Evolutionary conservation across 2,797 vertebrate genomes (phyloP).

Genomic region (Carcharodon carcharias): DNA sequence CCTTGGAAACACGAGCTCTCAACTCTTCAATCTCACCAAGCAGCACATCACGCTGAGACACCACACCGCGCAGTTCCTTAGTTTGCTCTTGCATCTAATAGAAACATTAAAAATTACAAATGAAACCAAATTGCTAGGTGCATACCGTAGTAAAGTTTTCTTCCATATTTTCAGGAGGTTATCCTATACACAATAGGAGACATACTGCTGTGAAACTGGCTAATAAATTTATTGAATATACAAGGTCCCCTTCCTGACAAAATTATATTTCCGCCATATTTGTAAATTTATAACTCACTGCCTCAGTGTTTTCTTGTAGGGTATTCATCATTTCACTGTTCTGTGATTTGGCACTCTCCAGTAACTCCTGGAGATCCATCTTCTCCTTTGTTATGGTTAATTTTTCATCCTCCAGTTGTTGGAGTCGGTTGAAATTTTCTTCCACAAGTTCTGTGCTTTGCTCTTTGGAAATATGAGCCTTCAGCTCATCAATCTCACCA

Average conservation of each 20-base stretch:
- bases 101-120: background rate
- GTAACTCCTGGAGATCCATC: background rate
- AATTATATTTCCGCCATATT: background rate
- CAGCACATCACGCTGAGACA: conserved; percentile 15
- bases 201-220: conserved; percentile 27
- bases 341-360: conserved; percentile 40
- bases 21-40: background rate
- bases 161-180: conserved; percentile 38
- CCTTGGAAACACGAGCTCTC: background rate
- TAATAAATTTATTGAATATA: background rate
- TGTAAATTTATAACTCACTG: conserved; percentile 41
- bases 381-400: conserved; percentile 19
- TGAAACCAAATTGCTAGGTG: background rate
- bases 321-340: conserved; percentile 46
- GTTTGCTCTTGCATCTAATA: background rate
- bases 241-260: background rate
- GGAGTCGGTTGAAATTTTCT: background rate
- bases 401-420: conserved; percentile 19
- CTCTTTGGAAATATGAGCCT: background rate
- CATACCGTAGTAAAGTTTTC: background rate
- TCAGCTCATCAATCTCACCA: background rate
- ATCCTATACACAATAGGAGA: conserved; percentile 29
- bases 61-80: background rate
- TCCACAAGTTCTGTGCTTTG: background rate
- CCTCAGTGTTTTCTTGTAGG: conserved; percentile 41